These are phyloP conservation scores for Gila orcuttii DNA, from an alignment of 2,113 vertebrate species.

Conservation along the genomic window DNA sequence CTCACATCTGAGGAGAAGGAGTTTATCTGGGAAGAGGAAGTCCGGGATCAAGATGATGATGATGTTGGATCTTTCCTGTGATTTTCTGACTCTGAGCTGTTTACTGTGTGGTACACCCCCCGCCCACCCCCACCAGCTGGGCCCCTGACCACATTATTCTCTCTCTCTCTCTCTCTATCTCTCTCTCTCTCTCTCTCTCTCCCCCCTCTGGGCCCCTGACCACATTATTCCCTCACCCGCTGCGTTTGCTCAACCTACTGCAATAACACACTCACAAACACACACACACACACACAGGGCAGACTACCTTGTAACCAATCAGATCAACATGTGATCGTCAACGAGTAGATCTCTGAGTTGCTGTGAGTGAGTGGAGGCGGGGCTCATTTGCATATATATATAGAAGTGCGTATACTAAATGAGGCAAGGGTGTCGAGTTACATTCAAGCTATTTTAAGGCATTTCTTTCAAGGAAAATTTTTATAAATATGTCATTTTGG, in stretches of 20 bases:
- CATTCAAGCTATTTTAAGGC: no score
- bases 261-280: neutral
- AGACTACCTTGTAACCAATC: neutral
- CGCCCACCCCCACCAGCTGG: constrained; percentile 64
- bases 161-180: neutral
- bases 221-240: constrained; percentile 64
- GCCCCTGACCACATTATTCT: constrained; percentile 72
- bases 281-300: no score
- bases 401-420: no score
- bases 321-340: no score
- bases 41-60: no score
- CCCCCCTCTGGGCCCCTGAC: constrained; percentile 72
- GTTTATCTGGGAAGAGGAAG: neutral
- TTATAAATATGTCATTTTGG: no score
- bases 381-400: no score
- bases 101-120: neutral
- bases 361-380: no score
- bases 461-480: no score
- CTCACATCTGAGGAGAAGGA: neutral
- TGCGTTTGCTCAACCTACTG: constrained; percentile 59
- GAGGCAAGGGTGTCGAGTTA: no score
- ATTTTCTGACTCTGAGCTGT: neutral
- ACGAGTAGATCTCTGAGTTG: no score
- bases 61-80: no score
- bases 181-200: constrained; percentile 32